Conservation (phyloP, 2,797 vertebrate species). For the Garrulus glandarius region DNA sequence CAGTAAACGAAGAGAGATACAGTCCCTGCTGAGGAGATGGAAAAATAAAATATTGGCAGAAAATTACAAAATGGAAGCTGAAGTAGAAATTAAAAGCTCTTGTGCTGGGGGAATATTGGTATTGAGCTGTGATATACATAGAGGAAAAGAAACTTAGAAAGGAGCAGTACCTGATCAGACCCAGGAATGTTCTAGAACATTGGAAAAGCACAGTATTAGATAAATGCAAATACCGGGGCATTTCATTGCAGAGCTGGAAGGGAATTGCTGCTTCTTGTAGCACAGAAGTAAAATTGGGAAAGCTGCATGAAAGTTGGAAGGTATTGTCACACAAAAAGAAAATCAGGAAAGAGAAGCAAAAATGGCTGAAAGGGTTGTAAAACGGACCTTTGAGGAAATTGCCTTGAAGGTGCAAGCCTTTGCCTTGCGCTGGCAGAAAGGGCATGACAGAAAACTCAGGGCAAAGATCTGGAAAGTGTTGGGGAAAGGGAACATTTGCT, state of each 20-base stretch:
- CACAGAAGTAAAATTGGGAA: neutral
- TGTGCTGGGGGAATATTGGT: neutral
- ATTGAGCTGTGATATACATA: neutral
- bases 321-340: neutral
- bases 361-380: neutral
- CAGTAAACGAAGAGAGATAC: slow-evolving; percentile 14
- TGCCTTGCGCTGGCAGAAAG: neutral
- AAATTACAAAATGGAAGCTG: slow-evolving; percentile 12
- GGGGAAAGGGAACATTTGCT: neutral
- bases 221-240: neutral
- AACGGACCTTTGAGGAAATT: neutral
- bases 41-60: slow-evolving; percentile 39
- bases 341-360: neutral
- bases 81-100: neutral
- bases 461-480: neutral
- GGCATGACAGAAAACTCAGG: neutral
- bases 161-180: neutral
- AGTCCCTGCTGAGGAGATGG: neutral
- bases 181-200: neutral
- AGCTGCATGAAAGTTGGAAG: neutral
- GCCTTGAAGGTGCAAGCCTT: neutral
- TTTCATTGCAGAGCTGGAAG: neutral
- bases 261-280: neutral
- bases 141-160: neutral
- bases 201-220: neutral